Conservation (phyloP, 2,888 invertebrate genomes). For the Hydropsyche betteni region DNA sequence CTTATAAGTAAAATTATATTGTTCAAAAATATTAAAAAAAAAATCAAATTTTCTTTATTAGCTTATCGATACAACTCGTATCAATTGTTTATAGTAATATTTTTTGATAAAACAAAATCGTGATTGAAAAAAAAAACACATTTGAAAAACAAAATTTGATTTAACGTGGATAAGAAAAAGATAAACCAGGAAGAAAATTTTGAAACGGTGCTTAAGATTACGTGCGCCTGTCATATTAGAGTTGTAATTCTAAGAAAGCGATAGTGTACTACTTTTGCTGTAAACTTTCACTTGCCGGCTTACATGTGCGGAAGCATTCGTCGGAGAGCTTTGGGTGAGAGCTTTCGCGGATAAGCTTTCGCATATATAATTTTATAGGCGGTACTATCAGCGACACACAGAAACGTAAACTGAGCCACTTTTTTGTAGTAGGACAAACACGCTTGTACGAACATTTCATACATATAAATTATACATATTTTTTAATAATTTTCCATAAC, state of each 20-base stretch:
- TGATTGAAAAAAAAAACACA: no score
- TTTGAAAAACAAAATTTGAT: no score
- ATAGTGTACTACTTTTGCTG: conserved; percentile 1
- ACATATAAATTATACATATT: conserved; percentile 14
- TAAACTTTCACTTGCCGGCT: conserved; percentile 10
- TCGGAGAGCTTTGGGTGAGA: conserved; percentile 19
- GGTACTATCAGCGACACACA: conserved; percentile 29
- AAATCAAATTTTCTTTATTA: no score
- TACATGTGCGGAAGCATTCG: conserved; percentile 19
- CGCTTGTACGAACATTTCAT: not conserved
- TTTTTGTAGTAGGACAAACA: conserved; percentile 4
- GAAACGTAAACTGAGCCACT: conserved; percentile 4
- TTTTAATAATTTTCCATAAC: conserved; percentile 11
- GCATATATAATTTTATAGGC: conserved; percentile 31
- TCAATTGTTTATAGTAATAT: no score
- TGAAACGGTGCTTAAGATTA: no score
- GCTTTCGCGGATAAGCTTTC: conserved; percentile 28
- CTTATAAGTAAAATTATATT: no score
- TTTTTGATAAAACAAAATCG: no score
- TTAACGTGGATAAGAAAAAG: no score
- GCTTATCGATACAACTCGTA: no score
- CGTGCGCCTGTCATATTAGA: no score
- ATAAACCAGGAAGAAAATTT: no score
- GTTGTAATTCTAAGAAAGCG: not conserved
- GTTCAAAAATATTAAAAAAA: no score